These are phyloP conservation scores for Heliconius erato DNA, from an alignment of 2,888 invertebrate genomes.

Conservation along the genomic window DNA sequence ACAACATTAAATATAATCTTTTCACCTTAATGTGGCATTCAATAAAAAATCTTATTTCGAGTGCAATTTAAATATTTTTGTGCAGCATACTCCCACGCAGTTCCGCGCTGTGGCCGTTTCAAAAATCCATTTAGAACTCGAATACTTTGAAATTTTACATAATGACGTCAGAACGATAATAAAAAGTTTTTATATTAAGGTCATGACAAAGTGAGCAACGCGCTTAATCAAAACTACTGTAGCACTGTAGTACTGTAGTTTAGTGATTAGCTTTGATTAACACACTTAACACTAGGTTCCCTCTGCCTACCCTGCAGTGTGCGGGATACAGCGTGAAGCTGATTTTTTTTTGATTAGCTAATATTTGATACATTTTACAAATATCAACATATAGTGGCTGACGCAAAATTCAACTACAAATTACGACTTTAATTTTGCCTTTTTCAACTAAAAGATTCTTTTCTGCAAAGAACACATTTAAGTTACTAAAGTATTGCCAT, in stretches of 20 bases:
- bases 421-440: background rate
- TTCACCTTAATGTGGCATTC: constrained; percentile 38
- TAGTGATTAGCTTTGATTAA: no score
- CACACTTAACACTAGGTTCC: no score
- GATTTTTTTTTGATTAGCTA: no score
- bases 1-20: constrained; percentile 40
- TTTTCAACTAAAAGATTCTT: background rate
- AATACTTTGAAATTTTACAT: constrained; percentile 57
- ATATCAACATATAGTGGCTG: background rate
- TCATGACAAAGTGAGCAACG: background rate
- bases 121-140: constrained; percentile 74
- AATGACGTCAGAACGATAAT: background rate
- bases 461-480: background rate
- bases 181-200: background rate
- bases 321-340: no score
- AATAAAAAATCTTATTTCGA: constrained; percentile 45
- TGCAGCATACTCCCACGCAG: constrained; percentile 65
- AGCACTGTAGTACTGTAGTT: no score
- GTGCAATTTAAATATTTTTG: constrained; percentile 54
- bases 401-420: background rate
- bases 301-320: no score
- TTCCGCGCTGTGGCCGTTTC: constrained; percentile 51
- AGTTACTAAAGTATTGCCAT: background rate
- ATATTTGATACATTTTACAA: no score
- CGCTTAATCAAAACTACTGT: background rate